These are phyloP conservation scores for Catharus bicknelli DNA, from an alignment of 2,113 vertebrate species.

Conservation along the genomic window DNA sequence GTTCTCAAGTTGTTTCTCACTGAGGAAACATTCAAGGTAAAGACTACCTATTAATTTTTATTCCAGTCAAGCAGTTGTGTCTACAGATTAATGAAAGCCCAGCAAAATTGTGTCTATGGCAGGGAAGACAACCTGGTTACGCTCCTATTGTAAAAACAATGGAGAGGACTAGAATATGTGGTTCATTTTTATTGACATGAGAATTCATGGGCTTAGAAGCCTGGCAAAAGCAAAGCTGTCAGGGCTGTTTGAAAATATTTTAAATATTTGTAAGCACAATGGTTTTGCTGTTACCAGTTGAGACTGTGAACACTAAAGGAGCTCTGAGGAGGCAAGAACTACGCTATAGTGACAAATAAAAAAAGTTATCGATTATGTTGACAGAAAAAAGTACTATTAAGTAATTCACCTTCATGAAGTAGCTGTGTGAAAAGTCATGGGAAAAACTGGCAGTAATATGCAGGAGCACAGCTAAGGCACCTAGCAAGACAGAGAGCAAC, in stretches of 20 bases:
- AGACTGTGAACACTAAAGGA: neutral
- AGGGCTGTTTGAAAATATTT: neutral
- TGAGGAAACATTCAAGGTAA: neutral
- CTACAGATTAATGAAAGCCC: neutral
- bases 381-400: neutral
- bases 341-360: neutral
- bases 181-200: neutral
- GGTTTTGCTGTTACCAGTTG: neutral
- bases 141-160: neutral
- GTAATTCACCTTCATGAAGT: neutral
- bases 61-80: neutral
- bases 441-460: neutral
- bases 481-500: neutral
- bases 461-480: neutral
- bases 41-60: neutral
- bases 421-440: neutral
- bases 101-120: neutral
- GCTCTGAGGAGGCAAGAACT: neutral
- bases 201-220: neutral
- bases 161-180: neutral
- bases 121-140: neutral
- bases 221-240: neutral
- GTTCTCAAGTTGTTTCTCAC: neutral
- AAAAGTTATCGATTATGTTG: fast-evolving
- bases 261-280: neutral